These are phyloP conservation scores for Listronotus bonariensis DNA, from an alignment of 1,140 invertebrate genomes.

Conservation along the genomic window DNA sequence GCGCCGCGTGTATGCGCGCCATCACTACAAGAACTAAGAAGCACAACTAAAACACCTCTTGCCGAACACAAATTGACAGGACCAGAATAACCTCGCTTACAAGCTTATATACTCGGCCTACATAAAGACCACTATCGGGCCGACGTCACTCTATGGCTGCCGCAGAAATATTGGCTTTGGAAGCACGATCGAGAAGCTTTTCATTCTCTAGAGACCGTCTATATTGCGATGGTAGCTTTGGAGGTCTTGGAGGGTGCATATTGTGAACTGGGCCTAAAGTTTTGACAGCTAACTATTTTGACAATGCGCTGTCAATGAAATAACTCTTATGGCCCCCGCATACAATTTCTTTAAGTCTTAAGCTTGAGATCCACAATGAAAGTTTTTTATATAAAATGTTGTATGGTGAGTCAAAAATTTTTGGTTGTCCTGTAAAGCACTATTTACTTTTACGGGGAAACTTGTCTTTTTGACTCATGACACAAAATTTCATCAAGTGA, in stretches of 20 bases:
- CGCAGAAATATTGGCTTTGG: constrained; percentile 29
- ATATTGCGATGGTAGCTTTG: constrained; percentile 2
- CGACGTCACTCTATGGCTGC: constrained; percentile 50
- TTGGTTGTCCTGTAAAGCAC: too few species aligned
- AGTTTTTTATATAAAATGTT: too few species aligned
- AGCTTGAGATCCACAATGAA: too few species aligned
- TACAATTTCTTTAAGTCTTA: too few species aligned
- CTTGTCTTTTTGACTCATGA: too few species aligned
- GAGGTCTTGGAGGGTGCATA: constrained; percentile 6
- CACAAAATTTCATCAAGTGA: too few species aligned
- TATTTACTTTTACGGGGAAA: too few species aligned
- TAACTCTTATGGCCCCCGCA: too few species aligned
- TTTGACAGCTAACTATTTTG: too few species aligned
- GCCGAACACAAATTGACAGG: constrained; percentile 44
- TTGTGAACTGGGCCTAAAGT: too few species aligned
- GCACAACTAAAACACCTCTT: constrained; percentile 43
- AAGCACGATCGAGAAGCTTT: constrained; percentile 21
- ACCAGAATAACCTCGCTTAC: constrained; percentile 45
- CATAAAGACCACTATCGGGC: constrained; percentile 51
- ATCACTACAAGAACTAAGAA: constrained; percentile 49
- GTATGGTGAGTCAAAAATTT: too few species aligned
- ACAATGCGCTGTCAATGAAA: too few species aligned
- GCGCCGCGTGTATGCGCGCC: constrained; percentile 48
- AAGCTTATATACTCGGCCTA: constrained; percentile 56
- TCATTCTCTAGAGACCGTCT: constrained; percentile 18